A percentile compares a stretch with the other conserved stretches of the same genome.
phyloP scores from a whole-genome alignment of 2,888 invertebrate genomes.

The Eupithecia pulchellata region DNA sequence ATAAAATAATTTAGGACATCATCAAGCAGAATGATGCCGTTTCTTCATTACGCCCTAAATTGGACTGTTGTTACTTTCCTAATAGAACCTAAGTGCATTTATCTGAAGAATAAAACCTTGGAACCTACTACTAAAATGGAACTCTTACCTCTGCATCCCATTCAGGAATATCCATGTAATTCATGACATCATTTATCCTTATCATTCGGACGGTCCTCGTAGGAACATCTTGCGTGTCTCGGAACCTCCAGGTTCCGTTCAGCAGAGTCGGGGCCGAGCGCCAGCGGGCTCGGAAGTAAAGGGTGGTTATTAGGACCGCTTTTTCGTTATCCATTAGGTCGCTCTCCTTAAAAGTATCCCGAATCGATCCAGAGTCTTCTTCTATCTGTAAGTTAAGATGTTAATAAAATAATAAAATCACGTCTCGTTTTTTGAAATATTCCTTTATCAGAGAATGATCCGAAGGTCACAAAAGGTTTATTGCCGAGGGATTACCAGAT shows the following conservation, averaged over 20 bases:
- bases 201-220: conserved; percentile 68
- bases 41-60: background rate
- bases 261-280: conserved; percentile 76
- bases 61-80: background rate
- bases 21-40: background rate
- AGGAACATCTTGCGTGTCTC: conserved; percentile 53
- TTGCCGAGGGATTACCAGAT: no score
- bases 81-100: background rate
- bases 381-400: conserved; percentile 57
- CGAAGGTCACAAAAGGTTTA: no score
- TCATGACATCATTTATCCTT: conserved; percentile 75
- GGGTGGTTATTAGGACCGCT: conserved; percentile 63
- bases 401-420: no score
- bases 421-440: no score
- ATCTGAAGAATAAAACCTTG: background rate
- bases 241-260: conserved; percentile 69
- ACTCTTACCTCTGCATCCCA: conserved; percentile 73
- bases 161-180: conserved; percentile 65
- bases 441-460: no score
- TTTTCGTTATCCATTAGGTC: conserved; percentile 65
- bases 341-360: conserved; percentile 72
- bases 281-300: conserved; percentile 76
- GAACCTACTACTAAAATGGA: background rate
- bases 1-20: background rate
- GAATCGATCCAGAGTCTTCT: conserved; percentile 72